Evolutionary conservation across 2,888 invertebrate genomes (phyloP), one percentile per base, ranked within the genome.

Genomic region (Yponomeuta evonymella): DNA sequence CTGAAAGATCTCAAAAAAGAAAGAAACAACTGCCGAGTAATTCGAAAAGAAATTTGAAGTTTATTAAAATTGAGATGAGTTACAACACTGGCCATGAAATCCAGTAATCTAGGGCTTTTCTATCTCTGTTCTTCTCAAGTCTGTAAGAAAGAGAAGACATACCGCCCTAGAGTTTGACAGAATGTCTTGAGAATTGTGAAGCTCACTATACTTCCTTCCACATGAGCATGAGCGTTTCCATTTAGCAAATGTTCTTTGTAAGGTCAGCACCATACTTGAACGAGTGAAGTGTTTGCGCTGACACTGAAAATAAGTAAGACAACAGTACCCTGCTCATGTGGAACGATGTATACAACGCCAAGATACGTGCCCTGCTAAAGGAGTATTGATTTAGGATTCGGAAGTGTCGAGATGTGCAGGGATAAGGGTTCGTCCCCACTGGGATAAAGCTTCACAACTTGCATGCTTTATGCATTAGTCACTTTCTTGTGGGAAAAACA

Each of bases 1-100:
- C 71, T 48, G 48, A 69, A 73, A 68, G 68, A 68, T 68, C 68
- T 68, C 68, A 68, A 58, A 58, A 58, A 58, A 48, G 51, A 51
- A 68, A 51, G 68, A 68, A 68, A 68, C 51, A 68, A 68, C 68
- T 68, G 68, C 68, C 68, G 68, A 68, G 51, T 12, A 30, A 51
- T 51, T 51, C 48, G 51, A n/a, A 30, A 68, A 29, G 23, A 29
- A 58, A 58, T 43, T 43, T 8, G 43, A 43, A 5, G 1, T 43
- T 8, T 43, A 43, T 43, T 8, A 8, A 43, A 43, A 43, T 43
- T 43, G 43, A 43, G 43, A 5, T 43, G 43, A 43, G 43, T 43
- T 43, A 43, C 6, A 8, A 43, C 36, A 15, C 15, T 15, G 2
- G 5, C 3, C 6, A 58, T 1, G 15, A 58, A 58, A 58, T 30